Evolutionary conservation across 2,888 invertebrate species (phyloP), one percentile per base, ranked within the genome.

Genomic region (Epinotia ramella): DNA sequence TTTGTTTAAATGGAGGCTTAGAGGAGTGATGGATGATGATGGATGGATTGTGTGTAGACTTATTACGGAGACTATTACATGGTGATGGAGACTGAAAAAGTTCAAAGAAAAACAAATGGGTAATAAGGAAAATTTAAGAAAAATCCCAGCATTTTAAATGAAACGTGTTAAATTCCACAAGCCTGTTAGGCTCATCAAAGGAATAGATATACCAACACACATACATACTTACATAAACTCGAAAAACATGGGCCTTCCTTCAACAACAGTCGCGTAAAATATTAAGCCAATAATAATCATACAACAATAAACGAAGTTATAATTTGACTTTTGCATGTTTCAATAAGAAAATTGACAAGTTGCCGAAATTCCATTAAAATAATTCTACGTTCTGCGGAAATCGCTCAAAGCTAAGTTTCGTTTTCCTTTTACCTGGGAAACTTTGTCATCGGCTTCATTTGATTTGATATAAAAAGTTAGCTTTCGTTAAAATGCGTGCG

Each of bases 371-470:
- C n/a, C 62, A 73, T 62, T 73, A 67, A 56, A 75, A 60, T 59
- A 60, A 53, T 59, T 28, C 33, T 40, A 67, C 63, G 57, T 67
- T 63, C 16, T 44, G 28, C 40, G 33, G 57, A 67, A 71, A 67
- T 62, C 33, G 67, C 63, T 62, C 62, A 63, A 11, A 67, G 71
- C 73, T 24, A 24, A 59, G 62, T 70, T 24, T 59, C 59, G 59
- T 49, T 65, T 65, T 28, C 70, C 24, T 64, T 75, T 65, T 65
- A 70, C 60, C 70, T 70, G 53, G 2, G 3, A 64, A 64, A 57
- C 33, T 24, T 69, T 63, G 33, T 63, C 53, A 60, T 74, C 56
- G 33, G 46, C 56, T 63, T 56, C n/a, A 68, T 68, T 62, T 53
- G 56, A 68, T 63, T 73, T 44, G 18, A 16, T 72, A 24, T 66